These are phyloP conservation scores for Sarcophilus harrisii DNA, from an alignment of 2,797 vertebrate genomes.

Conservation along the genomic window DNA sequence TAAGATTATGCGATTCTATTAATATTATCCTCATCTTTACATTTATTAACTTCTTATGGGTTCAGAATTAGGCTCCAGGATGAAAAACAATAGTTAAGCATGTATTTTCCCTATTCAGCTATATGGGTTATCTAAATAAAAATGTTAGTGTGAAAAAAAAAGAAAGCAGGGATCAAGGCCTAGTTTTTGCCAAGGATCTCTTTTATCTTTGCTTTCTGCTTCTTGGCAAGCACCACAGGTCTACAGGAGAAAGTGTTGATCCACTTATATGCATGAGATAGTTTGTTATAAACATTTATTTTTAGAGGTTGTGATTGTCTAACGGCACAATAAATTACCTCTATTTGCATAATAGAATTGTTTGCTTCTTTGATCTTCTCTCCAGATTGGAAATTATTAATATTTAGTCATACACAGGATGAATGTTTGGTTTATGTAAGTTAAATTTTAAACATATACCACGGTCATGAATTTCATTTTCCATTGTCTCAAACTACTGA, in stretches of 20 bases:
- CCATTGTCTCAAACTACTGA: slow-evolving; percentile 1
- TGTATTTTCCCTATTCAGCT: background rate
- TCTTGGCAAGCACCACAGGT: slow-evolving; percentile 47
- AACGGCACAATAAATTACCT: slow-evolving; percentile 70
- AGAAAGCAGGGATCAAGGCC: slow-evolving; percentile 40
- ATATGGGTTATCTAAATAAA: background rate
- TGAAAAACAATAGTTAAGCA: slow-evolving; percentile 18
- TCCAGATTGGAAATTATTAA: slow-evolving; percentile 72
- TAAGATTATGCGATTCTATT: background rate
- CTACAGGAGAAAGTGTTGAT: slow-evolving; percentile 58
- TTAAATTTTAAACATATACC: slow-evolving; percentile 42
- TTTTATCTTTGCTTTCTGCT: slow-evolving; percentile 33
- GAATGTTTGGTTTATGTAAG: slow-evolving; percentile 42
- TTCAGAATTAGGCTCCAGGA: slow-evolving; percentile 30
- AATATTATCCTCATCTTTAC: slow-evolving; percentile 2
- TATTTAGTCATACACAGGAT: slow-evolving; percentile 61
- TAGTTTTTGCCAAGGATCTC: slow-evolving; percentile 37
- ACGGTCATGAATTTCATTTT: slow-evolving; percentile 47
- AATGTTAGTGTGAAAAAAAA: slow-evolving; percentile 29
- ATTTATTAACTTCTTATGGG: background rate
- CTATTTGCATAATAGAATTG: slow-evolving; percentile 75
- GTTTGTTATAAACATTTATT: slow-evolving; percentile 75
- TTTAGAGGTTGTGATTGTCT: slow-evolving; percentile 75
- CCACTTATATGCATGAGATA: slow-evolving; percentile 71
- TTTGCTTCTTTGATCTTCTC: slow-evolving; percentile 71